phyloP scores from a whole-genome alignment of 2,113 vertebrate species.

The Anhinga anhinga region DNA sequence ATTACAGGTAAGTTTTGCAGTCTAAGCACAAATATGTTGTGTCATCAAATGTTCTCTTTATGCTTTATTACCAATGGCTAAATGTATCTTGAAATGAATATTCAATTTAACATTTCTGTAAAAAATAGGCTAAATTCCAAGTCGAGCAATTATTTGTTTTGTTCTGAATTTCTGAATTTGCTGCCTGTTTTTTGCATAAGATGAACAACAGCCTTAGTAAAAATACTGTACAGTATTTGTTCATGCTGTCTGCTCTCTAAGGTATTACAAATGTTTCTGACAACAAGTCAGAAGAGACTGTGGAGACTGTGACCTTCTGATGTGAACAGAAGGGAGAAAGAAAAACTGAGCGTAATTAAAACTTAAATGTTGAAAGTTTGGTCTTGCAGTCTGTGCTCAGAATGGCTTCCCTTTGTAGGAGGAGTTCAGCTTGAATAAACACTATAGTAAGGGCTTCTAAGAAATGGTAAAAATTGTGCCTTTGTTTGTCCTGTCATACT shows the following conservation, averaged over 20 bases:
- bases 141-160: neutral
- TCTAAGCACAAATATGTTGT: neutral
- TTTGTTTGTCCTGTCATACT: neutral
- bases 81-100: neutral
- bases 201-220: neutral
- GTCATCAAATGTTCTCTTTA: neutral
- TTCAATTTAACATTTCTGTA: neutral
- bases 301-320: neutral
- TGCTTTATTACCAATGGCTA: neutral
- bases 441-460: neutral
- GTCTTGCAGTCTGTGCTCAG: neutral
- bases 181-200: neutral
- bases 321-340: neutral
- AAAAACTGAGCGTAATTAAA: conserved; percentile 31
- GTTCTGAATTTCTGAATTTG: neutral
- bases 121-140: neutral
- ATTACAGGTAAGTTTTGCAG: neutral
- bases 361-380: neutral
- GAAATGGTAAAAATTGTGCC: neutral
- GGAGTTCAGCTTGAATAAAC: conserved; percentile 34
- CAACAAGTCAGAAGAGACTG: too few relatives aligned
- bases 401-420: neutral
- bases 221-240: neutral
- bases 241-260: neutral
- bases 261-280: conserved; percentile 18